Percentiles rank a stretch among this genome's conserved stretches.
phyloP scores from a whole-genome alignment of 2,888 invertebrate genomes.

The Aspidiotus rigidus region DNA sequence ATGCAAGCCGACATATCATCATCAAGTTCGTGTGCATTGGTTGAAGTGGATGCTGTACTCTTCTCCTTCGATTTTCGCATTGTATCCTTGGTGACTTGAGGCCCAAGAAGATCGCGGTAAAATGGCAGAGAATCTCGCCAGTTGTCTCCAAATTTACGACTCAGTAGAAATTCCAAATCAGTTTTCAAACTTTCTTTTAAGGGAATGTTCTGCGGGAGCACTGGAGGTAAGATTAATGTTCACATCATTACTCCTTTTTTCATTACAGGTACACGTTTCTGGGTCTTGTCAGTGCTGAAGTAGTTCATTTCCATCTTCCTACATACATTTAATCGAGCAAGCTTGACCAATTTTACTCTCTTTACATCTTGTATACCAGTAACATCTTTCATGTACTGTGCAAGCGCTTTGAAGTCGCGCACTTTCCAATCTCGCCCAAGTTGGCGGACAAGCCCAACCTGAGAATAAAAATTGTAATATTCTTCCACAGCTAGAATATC shows the following conservation, averaged over 20 bases:
- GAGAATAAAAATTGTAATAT: neutral
- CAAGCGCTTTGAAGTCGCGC: neutral
- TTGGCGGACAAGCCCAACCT: neutral
- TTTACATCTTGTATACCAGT: neutral
- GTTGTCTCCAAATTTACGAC: neutral
- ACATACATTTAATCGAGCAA: no score
- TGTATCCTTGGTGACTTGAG: no score
- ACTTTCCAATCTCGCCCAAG: neutral
- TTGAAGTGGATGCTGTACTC: neutral
- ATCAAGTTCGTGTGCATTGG: neutral
- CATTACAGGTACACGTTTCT: neutral
- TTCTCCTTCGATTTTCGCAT: no score
- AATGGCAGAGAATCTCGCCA: neutral
- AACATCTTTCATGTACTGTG: neutral
- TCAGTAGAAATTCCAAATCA: neutral
- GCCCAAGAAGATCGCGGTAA: neutral
- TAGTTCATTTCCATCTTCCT: neutral
- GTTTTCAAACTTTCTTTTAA: neutral
- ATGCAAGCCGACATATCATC: neutral
- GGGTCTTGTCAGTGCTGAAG: neutral
- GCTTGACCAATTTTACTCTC: neutral
- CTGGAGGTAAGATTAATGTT: neutral
- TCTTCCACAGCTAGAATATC: neutral
- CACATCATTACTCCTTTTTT: neutral
- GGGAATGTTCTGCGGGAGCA: neutral